Base-by-base conservation (phyloP, 1,140 invertebrate species). In the Euwallacea similis region DNA sequence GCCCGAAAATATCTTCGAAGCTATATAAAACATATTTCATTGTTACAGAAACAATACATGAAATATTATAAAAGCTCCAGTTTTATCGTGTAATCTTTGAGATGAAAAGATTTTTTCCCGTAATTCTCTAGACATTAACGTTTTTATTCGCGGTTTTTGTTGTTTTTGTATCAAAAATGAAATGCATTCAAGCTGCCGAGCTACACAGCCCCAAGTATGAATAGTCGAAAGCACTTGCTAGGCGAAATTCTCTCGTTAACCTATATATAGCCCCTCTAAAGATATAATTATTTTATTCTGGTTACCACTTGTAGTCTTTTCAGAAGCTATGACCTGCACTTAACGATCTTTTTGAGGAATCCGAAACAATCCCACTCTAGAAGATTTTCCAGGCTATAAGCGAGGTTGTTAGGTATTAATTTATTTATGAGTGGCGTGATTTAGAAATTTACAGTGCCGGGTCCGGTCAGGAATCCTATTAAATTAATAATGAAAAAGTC, bases 401-500 rank as follows among this genome's bases (percentile, higher is more conserved):
- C 11, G 62, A 11, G 62, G 47, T 50, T 10, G 3, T 65, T 54
- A 33, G 9, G 21, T 65, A 65, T 65, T 65, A 47, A 65, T 65
- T 65, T 65, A 65, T 65, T 65, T 65, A 65, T 43, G 62, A 65
- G 50, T 8, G n/a, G 44, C 21, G 21, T 33, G 21, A 33, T 65
- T 65, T 65, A 46, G 50, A 65, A 65, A 65, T 65, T 65, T 65
- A 65, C 44, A 65, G 62, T 65, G 46, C 62, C 50, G 13, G 16
- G 62, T 41, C 50, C 54, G 64, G 64, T 58, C 61, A 58, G 64
- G 64, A 15, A 66, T 55, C 41, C 47, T 43, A 55, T 55, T 66
- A 66, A 63, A 63, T 63, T 63, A 63, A 63, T 68, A 68, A 68
- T 68, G 55, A 68, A 68, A 33, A 55, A 68, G 58, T 53, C 58